phyloP scores from a whole-genome alignment of 2,113 vertebrate species.

The Motacilla tschutschensis region DNA sequence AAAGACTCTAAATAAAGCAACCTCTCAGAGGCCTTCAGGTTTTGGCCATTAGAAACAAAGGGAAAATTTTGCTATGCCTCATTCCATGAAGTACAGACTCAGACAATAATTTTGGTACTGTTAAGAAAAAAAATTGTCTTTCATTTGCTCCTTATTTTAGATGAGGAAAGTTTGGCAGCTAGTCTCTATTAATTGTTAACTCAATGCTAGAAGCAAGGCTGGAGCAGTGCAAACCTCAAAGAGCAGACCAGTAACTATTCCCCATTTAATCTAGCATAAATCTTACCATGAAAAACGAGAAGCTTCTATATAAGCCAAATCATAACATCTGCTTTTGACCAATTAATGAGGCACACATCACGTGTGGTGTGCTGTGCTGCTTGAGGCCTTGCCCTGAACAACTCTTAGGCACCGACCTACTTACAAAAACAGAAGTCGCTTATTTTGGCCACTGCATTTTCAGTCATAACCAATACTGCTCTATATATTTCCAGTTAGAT shows the following conservation, averaged over 20 bases:
- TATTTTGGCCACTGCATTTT: not conserved
- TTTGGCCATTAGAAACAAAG: not conserved
- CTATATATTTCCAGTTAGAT: not conserved
- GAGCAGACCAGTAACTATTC: not conserved
- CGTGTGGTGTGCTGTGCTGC: accelerated
- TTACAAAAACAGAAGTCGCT: accelerated
- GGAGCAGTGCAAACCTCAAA: not conserved
- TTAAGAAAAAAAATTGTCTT: not conserved
- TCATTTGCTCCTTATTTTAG: not conserved
- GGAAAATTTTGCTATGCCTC: not conserved
- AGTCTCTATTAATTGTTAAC: not conserved
- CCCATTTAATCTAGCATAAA: not conserved
- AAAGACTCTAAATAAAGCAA: not conserved
- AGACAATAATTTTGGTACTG: not conserved
- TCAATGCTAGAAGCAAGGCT: not conserved
- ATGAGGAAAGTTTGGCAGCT: not conserved
- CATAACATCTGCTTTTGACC: not conserved
- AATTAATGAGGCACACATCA: not conserved
- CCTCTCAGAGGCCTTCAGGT: not conserved
- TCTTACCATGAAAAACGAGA: not conserved
- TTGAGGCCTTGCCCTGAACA: not conserved
- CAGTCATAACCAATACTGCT: not conserved
- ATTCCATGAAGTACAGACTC: not conserved
- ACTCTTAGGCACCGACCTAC: not conserved
- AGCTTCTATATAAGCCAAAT: not conserved